phyloP scores from a whole-genome alignment of 1,140 invertebrate species.

The Tetramorium parvispinum region DNA sequence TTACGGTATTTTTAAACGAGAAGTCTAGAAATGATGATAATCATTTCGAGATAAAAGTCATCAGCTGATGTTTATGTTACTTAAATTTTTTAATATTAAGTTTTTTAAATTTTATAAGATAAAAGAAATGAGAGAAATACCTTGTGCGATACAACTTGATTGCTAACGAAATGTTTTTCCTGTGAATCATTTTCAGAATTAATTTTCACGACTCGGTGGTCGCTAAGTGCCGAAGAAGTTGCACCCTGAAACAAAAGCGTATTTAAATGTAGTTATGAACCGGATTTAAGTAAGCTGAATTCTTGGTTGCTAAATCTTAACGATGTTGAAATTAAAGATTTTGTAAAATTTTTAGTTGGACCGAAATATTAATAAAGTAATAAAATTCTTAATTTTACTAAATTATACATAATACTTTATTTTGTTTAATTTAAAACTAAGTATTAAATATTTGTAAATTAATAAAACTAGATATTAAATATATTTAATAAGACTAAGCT shows the following conservation, averaged over 20 bases:
- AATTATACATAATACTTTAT: background rate
- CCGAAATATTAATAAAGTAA: background rate
- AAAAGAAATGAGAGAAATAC: slow-evolving; percentile 71
- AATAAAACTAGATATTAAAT: background rate
- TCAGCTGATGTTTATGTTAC: background rate
- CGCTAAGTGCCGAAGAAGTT: slow-evolving; percentile 85
- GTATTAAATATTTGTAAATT: background rate
- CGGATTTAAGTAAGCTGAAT: background rate
- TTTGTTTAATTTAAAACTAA: background rate
- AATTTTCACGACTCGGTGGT: slow-evolving; percentile 87
- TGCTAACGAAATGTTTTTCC: slow-evolving; percentile 83
- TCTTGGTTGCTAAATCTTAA: background rate
- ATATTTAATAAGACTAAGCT: too few relatives aligned
- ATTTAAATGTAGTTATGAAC: background rate
- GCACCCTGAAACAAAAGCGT: slow-evolving; percentile 85
- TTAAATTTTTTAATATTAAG: slow-evolving; percentile 1
- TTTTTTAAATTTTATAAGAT: background rate
- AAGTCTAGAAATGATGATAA: background rate
- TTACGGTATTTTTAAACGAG: background rate
- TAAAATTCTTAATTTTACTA: background rate
- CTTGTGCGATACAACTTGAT: slow-evolving; percentile 89
- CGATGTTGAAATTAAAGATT: background rate
- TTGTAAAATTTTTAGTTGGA: background rate
- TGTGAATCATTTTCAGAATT: slow-evolving; percentile 83
- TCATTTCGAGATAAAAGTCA: background rate